Conservation (phyloP, 2,113 vertebrate species). For the Myotis lucifugus region DNA sequence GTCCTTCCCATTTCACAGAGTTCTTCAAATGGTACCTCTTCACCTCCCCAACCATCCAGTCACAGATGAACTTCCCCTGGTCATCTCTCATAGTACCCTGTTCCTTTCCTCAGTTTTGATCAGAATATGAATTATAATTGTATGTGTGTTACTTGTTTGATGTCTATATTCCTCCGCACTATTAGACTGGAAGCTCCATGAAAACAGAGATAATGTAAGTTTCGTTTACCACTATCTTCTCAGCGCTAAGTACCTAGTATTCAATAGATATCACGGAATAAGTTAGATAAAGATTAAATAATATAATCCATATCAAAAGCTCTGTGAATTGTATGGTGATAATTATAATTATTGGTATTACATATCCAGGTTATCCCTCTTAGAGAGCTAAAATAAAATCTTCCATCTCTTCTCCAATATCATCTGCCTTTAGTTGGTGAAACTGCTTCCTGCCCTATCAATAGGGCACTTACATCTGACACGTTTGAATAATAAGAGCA, state of each 20-base stretch:
- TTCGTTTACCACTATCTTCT: background rate
- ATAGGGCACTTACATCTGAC: conserved; percentile 36
- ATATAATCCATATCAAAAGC: background rate
- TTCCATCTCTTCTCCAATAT: background rate
- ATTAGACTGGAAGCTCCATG: background rate
- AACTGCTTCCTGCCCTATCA: conserved; percentile 23
- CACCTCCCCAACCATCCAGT: background rate
- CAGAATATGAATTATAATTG: background rate
- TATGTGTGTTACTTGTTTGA: background rate
- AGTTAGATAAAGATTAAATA: background rate
- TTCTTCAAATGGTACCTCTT: background rate
- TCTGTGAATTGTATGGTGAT: background rate
- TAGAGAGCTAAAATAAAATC: background rate
- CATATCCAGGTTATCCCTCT: background rate
- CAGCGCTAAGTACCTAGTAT: background rate
- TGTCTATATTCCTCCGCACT: background rate
- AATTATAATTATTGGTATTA: conserved; percentile 12
- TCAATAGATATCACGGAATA: conserved; percentile 39
- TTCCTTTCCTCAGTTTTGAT: background rate
- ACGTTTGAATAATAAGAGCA: conserved; percentile 66
- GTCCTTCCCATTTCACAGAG: background rate
- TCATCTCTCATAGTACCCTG: background rate
- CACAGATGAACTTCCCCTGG: background rate
- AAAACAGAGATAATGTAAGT: background rate
- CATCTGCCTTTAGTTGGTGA: conserved; percentile 13